A percentile compares a stretch with the other conserved stretches of the same genome.
phyloP scores from a whole-genome alignment of 2,113 vertebrate genomes.

The Ploceus nigricollis region DNA sequence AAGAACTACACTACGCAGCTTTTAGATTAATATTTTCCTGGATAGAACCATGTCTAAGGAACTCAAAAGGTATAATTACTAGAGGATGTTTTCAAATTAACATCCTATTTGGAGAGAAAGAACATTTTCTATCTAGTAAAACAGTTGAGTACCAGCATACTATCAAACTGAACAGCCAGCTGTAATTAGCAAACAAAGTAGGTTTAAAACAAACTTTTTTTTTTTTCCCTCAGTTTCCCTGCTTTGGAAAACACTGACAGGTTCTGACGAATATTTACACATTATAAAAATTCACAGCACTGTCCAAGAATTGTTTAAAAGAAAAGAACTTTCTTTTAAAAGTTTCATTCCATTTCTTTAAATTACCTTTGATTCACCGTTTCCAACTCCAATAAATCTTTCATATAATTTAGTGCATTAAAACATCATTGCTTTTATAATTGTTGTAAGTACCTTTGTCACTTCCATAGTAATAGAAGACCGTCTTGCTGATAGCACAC shows the following conservation, averaged over 20 bases:
- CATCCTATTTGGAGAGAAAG: background rate
- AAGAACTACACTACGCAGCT: background rate
- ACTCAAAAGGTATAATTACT: background rate
- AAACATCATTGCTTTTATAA: background rate
- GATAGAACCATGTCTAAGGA: background rate
- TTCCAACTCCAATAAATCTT: background rate
- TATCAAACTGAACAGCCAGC: background rate
- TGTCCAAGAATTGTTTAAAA: background rate
- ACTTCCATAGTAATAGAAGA: constrained; percentile 94
- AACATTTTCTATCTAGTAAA: background rate
- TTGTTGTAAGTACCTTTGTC: constrained; percentile 85
- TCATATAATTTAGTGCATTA: background rate
- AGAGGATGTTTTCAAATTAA: background rate
- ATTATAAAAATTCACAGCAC: background rate
- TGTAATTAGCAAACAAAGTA: background rate
- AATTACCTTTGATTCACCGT: background rate
- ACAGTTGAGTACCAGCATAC: background rate
- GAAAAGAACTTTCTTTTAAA: background rate
- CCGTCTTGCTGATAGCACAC: constrained; percentile 87
- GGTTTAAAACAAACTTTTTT: background rate
- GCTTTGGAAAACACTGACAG: background rate
- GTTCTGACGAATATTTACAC: background rate
- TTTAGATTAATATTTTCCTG: background rate
- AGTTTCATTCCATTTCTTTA: background rate
- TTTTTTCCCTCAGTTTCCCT: background rate